Base-by-base conservation (phyloP, 2,888 invertebrate species). In the Smittia sp. region DNA sequence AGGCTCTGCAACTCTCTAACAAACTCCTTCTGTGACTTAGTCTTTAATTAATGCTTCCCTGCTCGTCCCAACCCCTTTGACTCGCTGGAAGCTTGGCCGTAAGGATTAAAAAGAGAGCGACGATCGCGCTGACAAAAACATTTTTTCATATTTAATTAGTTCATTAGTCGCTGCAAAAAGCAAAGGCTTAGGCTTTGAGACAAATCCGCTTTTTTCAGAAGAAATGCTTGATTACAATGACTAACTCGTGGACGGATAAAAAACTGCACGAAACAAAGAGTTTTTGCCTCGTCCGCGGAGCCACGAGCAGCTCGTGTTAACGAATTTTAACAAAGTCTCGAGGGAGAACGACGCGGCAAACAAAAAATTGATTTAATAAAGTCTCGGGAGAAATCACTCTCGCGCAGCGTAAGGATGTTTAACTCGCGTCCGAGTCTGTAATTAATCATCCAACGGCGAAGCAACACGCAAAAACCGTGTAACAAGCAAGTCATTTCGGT, bases 401-500 rank as follows among this genome's bases (percentile, higher is more conserved):
- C 46, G n/a, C 6, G 46, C 15, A 3, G 46, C 46, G 46, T n/a
- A 46, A 46, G 46, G 46, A 58, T 58, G 18, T 58, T 58, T 20
- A 22, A 18, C 7, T 58, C 58, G 58, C 58, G 9, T 22, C 58
- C 22, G 58, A 58, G 11, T 22, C 3, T 58, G 58, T 58, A 58
- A 58, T 58, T 58, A 58, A 58, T 58, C 58, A 58, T 58, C 11
- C 7, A 3, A 46, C 3, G 58, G 22, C 58, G 7, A 58, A 58
- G 22, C 7, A 58, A 22, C 58, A 58, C 58, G 58, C 58, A 58
- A 58, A 58, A 58, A 58, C 13, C 58, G n/a, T 58, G 58, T 58
- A 58, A 58, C 58, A 13, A 58, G 58, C 58, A 58, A 58, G 58
- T 58, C 58, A 58, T 58, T 58, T 58, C 58, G 58, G 58, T 58